These are phyloP conservation scores for Cryptomyrus ogoouensis DNA, from an alignment of 2,113 vertebrate genomes.

Conservation along the genomic window DNA sequence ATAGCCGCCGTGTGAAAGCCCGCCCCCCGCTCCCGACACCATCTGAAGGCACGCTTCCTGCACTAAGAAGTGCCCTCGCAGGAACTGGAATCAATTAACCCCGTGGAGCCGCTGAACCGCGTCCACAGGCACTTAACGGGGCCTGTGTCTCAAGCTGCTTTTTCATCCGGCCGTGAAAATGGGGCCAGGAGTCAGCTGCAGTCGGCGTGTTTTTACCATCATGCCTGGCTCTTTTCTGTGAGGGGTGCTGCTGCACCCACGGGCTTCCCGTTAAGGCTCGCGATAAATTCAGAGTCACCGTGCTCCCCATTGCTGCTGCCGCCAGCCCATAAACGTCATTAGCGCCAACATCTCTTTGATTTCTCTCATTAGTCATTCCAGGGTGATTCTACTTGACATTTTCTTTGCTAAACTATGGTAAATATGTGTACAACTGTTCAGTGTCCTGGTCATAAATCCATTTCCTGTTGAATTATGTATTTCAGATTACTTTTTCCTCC, in stretches of 20 bases:
- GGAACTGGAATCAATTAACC: neutral
- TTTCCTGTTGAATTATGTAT: neutral
- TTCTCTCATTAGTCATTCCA: slow-evolving; percentile 11
- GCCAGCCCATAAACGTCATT: neutral
- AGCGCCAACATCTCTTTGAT: neutral
- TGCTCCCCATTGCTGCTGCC: neutral
- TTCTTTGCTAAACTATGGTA: neutral
- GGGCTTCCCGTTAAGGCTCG: neutral
- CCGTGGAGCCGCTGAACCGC: neutral
- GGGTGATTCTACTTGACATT: neutral
- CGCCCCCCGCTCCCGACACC: neutral
- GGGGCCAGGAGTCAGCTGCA: neutral
- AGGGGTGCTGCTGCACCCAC: neutral
- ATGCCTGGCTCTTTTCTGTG: neutral
- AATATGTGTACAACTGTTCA: neutral
- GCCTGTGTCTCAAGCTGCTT: neutral
- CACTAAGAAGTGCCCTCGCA: neutral
- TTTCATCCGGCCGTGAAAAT: neutral
- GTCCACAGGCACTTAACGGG: neutral
- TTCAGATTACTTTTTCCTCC: neutral
- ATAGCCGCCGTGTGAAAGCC: neutral
- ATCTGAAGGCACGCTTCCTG: neutral
- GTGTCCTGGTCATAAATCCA: neutral
- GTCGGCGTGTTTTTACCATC: neutral
- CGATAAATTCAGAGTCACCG: neutral